These are phyloP conservation scores for Thinocorus orbignyianus DNA, from an alignment of 2,113 vertebrate genomes.

Conservation along the genomic window DNA sequence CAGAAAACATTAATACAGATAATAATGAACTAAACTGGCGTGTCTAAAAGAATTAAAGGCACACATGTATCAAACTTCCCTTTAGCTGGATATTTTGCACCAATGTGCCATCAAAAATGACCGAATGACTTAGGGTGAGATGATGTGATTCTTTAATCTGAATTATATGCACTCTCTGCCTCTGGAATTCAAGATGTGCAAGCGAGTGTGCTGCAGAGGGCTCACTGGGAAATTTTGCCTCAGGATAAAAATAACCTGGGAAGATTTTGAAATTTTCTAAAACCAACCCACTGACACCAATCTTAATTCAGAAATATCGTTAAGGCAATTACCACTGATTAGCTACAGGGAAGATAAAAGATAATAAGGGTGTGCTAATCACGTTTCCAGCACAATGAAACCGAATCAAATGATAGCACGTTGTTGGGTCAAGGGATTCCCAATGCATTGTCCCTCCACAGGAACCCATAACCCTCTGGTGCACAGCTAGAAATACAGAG, in stretches of 20 bases:
- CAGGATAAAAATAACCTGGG: slow-evolving; percentile 45
- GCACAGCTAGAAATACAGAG: background rate
- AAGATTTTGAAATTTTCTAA: slow-evolving; percentile 54
- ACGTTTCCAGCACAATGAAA: slow-evolving; percentile 24
- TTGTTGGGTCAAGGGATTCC: slow-evolving; percentile 14
- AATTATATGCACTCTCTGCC: background rate
- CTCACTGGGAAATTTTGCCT: slow-evolving; percentile 29
- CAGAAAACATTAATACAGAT: slow-evolving; percentile 17
- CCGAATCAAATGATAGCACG: background rate
- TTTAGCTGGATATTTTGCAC: slow-evolving; percentile 24
- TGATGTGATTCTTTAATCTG: slow-evolving; percentile 7
- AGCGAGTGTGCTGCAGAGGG: background rate
- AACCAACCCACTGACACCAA: slow-evolving; percentile 44
- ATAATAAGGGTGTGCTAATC: slow-evolving; percentile 29
- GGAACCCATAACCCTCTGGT: background rate
- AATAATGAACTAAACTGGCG: slow-evolving; percentile 30
- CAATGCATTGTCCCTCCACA: background rate
- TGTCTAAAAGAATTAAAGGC: slow-evolving; percentile 36
- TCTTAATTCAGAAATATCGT: slow-evolving; percentile 51
- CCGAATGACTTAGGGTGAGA: background rate
- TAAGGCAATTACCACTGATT: slow-evolving; percentile 48
- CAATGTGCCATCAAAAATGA: slow-evolving; percentile 1
- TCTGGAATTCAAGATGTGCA: background rate
- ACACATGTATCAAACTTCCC: background rate
- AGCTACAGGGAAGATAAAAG: slow-evolving; percentile 13